phyloP scores from a whole-genome alignment of 2,797 vertebrate species.

The Brachyrhaphis roseni region DNA sequence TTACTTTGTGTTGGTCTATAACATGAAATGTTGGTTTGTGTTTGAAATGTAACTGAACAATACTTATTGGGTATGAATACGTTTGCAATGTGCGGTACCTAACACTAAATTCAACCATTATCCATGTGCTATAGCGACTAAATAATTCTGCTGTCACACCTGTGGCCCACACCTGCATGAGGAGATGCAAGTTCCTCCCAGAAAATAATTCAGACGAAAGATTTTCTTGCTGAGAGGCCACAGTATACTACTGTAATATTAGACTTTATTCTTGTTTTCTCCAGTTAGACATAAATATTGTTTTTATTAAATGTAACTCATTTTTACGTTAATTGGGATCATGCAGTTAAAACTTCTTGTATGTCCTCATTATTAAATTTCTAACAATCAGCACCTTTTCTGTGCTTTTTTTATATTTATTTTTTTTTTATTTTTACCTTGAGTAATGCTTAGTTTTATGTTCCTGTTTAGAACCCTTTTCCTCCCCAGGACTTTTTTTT shows the following conservation, averaged over 20 bases:
- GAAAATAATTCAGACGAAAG: not conserved
- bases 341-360: not conserved
- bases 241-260: not conserved
- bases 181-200: not conserved
- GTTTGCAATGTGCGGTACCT: not conserved
- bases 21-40: not conserved
- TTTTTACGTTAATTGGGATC: not conserved
- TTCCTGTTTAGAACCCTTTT: not conserved
- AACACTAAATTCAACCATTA: not conserved
- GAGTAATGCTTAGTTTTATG: not conserved
- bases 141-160: not conserved
- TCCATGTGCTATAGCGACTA: not conserved
- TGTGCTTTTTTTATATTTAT: not conserved
- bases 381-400: not conserved
- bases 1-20: not conserved
- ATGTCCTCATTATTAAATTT: not conserved
- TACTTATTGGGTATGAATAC: not conserved
- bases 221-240: not conserved
- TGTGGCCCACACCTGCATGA: not conserved
- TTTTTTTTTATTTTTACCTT: not conserved
- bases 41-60: not conserved
- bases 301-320: not conserved
- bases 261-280: not conserved
- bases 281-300: not conserved
- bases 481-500: slow-evolving; percentile 7